Percentiles rank a stretch among this genome's conserved stretches.
Conservation (phyloP, 2,888 invertebrate genomes). For the Poecilobothrus nobilitatus region DNA sequence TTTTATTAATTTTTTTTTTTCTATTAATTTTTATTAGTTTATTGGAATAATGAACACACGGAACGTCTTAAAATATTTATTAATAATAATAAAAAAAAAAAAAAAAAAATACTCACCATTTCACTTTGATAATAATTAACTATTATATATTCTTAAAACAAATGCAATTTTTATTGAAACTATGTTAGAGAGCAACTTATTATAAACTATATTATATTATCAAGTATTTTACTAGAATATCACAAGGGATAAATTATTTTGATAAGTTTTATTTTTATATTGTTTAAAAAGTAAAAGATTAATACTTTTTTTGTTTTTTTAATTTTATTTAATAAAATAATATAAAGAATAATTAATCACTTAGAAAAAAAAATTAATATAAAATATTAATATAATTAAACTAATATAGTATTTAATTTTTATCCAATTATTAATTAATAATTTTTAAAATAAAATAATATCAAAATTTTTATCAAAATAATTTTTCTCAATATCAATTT, state of each 20-base stretch:
- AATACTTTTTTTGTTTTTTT: no score
- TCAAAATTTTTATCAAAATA: neutral
- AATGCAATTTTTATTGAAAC: conserved; percentile 8
- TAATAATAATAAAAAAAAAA: no score
- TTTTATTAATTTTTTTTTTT: neutral
- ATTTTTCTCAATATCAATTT: conserved; percentile 3
- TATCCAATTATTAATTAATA: no score
- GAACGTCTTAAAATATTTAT: neutral
- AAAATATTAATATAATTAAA: conserved; percentile 19
- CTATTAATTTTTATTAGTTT: neutral
- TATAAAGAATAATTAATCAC: no score
- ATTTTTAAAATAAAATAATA: no score
- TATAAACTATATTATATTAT: neutral
- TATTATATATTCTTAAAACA: neutral
- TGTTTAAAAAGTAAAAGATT: no score
- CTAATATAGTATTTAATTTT: no score
- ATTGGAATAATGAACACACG: neutral
- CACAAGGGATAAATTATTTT: conserved; percentile 17
- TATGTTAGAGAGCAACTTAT: conserved; percentile 9
- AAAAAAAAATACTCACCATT: neutral
- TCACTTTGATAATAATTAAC: neutral
- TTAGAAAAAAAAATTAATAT: no score
- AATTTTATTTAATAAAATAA: no score
- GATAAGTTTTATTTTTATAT: conserved; percentile 18
- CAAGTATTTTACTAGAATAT: conserved; percentile 2